Percentiles rank a stretch among this genome's conserved stretches.
Conservation (phyloP, 1,140 invertebrate genomes). For the Drosophila prosaltans region DNA sequence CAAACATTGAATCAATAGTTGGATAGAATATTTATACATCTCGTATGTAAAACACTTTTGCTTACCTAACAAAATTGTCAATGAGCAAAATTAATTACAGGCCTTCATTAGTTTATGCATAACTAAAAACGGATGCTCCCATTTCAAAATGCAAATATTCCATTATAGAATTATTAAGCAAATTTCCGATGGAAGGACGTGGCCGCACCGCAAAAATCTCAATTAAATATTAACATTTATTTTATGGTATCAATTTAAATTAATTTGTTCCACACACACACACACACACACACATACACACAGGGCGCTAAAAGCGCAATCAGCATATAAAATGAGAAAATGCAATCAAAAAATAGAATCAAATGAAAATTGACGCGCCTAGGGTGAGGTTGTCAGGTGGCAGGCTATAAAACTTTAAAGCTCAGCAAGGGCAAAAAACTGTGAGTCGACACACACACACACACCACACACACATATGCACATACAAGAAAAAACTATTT, state of each 20-base stretch:
- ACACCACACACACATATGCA: neutral
- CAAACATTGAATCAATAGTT: no score
- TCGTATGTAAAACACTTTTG: no score
- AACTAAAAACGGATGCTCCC: neutral
- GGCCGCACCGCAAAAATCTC: constrained; percentile 7
- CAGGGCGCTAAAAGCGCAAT: constrained; percentile 52
- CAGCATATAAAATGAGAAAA: constrained; percentile 54
- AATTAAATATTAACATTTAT: constrained; percentile 61
- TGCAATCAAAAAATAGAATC: constrained; percentile 49
- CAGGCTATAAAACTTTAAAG: constrained; percentile 16
- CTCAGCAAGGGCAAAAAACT: constrained; percentile 5
- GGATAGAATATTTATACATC: no score
- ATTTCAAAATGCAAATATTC: neutral
- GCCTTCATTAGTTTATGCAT: neutral
- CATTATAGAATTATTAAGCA: constrained; percentile 43
- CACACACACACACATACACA: constrained; percentile 11
- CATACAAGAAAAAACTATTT: constrained; percentile 31
- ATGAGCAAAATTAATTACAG: neutral
- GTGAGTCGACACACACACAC: constrained; percentile 10
- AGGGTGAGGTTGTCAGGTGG: constrained; percentile 4
- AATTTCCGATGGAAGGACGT: constrained; percentile 32
- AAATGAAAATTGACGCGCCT: constrained; percentile 33
- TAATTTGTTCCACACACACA: constrained; percentile 49
- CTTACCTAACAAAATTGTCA: neutral
- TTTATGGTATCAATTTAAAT: constrained; percentile 66